These are phyloP conservation scores for Mugil cephalus DNA, from an alignment of 2,113 vertebrate species.

Conservation along the genomic window DNA sequence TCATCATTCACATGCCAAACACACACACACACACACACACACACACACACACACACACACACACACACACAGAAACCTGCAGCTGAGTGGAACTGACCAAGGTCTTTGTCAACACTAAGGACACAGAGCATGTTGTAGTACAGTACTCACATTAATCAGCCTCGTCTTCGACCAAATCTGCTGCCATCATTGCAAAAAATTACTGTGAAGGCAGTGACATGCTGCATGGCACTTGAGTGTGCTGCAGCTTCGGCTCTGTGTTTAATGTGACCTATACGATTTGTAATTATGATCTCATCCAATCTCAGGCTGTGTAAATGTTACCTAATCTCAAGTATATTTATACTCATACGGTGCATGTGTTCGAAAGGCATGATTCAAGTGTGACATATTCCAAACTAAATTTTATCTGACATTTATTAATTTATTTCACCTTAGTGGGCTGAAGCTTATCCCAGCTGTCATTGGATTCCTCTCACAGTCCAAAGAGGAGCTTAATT, in stretches of 20 bases:
- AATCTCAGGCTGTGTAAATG: too few relatives aligned
- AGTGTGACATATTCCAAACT: too few relatives aligned
- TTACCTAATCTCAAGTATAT: too few relatives aligned
- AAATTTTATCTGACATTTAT: too few relatives aligned
- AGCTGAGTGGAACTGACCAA: conserved; percentile 43
- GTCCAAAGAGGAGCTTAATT: too few relatives aligned
- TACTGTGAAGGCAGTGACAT: conserved; percentile 4
- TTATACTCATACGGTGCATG: too few relatives aligned
- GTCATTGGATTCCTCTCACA: too few relatives aligned
- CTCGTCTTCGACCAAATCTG: conserved; percentile 30
- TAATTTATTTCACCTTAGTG: too few relatives aligned
- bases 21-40: conserved; percentile 24
- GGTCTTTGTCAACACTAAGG: conserved; percentile 59
- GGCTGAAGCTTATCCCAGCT: too few relatives aligned
- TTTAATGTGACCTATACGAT: conserved; percentile 8
- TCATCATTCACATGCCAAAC: conserved; percentile 65
- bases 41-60: conserved; percentile 26
- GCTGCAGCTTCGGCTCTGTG: background rate
- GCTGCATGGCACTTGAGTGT: background rate
- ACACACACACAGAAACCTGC: conserved; percentile 27
- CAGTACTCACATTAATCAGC: conserved; percentile 41
- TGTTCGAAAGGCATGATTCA: too few relatives aligned
- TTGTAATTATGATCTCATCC: background rate
- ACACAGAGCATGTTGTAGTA: conserved; percentile 46
- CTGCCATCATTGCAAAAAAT: conserved; percentile 15